Evolutionary conservation across 1,140 invertebrate genomes (phyloP), one percentile per base, ranked within the genome.

Genomic region (Drosophila subobscura): DNA sequence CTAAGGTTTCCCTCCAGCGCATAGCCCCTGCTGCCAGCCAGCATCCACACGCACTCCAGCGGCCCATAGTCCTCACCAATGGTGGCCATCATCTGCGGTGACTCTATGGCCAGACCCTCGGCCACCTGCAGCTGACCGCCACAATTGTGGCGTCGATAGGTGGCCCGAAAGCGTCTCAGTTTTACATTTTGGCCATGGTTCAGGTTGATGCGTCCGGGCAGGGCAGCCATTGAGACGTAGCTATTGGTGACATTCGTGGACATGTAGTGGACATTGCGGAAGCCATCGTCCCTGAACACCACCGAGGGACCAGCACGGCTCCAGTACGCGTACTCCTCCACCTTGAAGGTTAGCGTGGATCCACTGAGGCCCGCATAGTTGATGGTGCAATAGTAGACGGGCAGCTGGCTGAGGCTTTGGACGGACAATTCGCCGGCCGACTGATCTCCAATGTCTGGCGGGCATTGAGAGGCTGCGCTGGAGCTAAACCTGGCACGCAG

Each of bases 281-380:
- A 5, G 8, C 14, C 16, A 5, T 76, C 65, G 40, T 90, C 77
- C 4, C 1, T 25, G n/a, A 89, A 63, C 4, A 10, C 29, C 5
- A 89, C 52, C 0, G 50, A 29, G 23, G 40, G 12, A 12, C 14
- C 40, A 3, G 22, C 14, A 7, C 22, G 27, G 3, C 60, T 45
- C 12, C 51, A 37, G 33, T 60, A 55, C n/a, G 52, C 27, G 4
- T 73, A 58, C 8, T 74, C 55, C 7, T 45, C 22, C 8, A 81
- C 40, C n/a, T 45, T 77, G 12, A 91, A 90, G 10, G 73, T 71
- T 4, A 89, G 49, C 3, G 90, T 91, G 6, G 68, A 59, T 5
- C 44, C 44, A 0, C 37, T 42, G 6, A 53, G 47, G 0, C 46
- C 44, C 6, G 41, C 25, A 33, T 91, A 86, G 0, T 47, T 22